These are phyloP conservation scores for Catocala sponsa DNA, from an alignment of 2,888 invertebrate species.

Conservation along the genomic window DNA sequence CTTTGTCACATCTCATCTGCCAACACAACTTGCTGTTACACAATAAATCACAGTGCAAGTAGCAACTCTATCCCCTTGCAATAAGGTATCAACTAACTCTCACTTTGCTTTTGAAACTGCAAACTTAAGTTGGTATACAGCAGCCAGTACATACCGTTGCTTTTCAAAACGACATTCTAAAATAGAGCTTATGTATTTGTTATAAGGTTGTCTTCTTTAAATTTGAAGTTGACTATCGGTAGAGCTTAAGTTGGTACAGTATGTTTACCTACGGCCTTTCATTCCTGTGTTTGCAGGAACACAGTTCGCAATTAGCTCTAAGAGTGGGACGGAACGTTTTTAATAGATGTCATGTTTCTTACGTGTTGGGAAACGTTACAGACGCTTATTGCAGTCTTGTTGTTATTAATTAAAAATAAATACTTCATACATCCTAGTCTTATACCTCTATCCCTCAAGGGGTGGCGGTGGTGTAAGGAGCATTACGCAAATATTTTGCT, in stretches of 20 bases:
- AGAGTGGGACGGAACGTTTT: slow-evolving; percentile 61
- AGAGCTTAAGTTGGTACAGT: slow-evolving; percentile 7
- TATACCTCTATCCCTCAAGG: too few relatives aligned
- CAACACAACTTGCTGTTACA: slow-evolving; percentile 23
- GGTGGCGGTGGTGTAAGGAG: too few relatives aligned
- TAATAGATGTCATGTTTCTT: slow-evolving; percentile 59
- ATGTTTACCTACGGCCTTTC: slow-evolving; percentile 59
- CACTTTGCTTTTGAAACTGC: slow-evolving; percentile 7
- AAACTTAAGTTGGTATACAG: slow-evolving; percentile 22
- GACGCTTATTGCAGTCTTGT: background rate
- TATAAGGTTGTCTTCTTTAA: slow-evolving; percentile 12
- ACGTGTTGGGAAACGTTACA: slow-evolving; percentile 34
- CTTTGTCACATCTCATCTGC: slow-evolving; percentile 67
- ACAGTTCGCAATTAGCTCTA: slow-evolving; percentile 75
- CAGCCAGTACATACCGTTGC: slow-evolving; percentile 18
- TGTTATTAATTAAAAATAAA: too few relatives aligned
- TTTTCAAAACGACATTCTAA: slow-evolving; percentile 25
- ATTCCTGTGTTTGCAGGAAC: slow-evolving; percentile 71
- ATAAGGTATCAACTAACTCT: slow-evolving; percentile 14
- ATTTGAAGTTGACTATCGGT: background rate
- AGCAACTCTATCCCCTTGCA: slow-evolving; percentile 24
- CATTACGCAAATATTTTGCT: too few relatives aligned
- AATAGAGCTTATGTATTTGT: slow-evolving; percentile 40
- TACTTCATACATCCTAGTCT: too few relatives aligned
- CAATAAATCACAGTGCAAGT: slow-evolving; percentile 3